phyloP scores from a whole-genome alignment of 2,113 vertebrate genomes.

The Pithys albifrons region DNA sequence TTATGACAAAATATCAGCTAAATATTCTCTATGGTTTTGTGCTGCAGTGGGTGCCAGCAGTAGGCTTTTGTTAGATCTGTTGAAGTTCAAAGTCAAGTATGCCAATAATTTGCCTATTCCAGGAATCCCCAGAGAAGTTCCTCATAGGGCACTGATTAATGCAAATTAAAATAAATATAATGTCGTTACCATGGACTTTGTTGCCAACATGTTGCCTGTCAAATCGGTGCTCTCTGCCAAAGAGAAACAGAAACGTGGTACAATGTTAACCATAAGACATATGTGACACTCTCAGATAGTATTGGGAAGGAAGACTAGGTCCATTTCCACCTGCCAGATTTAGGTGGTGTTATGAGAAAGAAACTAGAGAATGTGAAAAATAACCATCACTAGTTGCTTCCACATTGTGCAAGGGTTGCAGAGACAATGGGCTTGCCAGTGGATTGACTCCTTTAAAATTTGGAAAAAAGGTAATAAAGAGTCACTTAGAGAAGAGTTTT shows the following conservation, averaged over 20 bases:
- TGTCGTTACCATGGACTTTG: slow-evolving; percentile 74
- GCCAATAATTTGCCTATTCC: background rate
- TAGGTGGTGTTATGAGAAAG: background rate
- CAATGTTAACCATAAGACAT: background rate
- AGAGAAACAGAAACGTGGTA: background rate
- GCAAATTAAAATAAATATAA: background rate
- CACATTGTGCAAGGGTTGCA: background rate
- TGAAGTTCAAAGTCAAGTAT: background rate
- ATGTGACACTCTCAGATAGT: rapidly evolving
- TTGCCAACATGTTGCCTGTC: slow-evolving; percentile 64
- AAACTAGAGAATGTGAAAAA: background rate
- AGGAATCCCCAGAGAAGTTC: background rate
- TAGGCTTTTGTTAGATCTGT: background rate
- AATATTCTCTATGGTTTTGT: background rate
- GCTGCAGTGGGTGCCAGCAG: background rate
- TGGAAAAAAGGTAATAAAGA: background rate
- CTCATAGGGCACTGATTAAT: background rate
- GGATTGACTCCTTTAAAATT: background rate
- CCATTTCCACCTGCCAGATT: background rate
- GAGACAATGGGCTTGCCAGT: background rate
- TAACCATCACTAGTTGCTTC: background rate
- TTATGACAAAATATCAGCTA: slow-evolving; percentile 4
- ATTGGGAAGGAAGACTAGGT: background rate
- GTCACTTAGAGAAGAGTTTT: background rate
- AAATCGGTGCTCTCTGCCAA: slow-evolving; percentile 65